Conservation (phyloP, 1,140 invertebrate species). For the Cepaea nemoralis region DNA sequence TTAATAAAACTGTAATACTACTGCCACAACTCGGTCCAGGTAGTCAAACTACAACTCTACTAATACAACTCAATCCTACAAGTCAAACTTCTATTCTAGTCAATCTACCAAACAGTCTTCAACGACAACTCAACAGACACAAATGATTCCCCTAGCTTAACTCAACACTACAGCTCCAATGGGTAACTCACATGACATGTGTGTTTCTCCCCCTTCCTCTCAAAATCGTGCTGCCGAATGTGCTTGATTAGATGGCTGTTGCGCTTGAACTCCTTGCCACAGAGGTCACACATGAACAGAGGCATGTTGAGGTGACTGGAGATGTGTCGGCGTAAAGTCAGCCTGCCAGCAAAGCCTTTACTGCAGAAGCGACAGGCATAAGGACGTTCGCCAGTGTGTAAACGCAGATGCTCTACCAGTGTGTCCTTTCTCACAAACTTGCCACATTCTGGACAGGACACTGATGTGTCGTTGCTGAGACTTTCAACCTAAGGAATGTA, state of each 20-base stretch:
- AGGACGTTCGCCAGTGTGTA: conserved; percentile 61
- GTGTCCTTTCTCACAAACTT: conserved; percentile 57
- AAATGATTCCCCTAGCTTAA: no score
- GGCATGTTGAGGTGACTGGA: conserved; percentile 61
- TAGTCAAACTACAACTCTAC: no score
- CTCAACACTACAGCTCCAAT: no score
- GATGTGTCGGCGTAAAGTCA: conserved; percentile 65
- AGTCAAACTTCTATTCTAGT: no score
- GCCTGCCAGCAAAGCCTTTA: conserved; percentile 54
- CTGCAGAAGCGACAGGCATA: conserved; percentile 63
- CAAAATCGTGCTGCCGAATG: conserved; percentile 55
- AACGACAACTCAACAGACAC: no score
- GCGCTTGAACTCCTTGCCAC: conserved; percentile 64
- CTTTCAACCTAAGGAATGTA: conserved; percentile 44
- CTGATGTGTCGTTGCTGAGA: conserved; percentile 43
- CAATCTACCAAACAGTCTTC: no score
- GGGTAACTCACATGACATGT: conserved; percentile 74
- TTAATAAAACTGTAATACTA: no score
- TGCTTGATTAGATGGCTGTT: conserved; percentile 56
- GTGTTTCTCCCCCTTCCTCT: conserved; percentile 57
- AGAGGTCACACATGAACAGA: conserved; percentile 58
- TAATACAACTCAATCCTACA: no score
- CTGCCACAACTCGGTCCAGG: no score
- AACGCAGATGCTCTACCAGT: conserved; percentile 63
- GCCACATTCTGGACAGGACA: conserved; percentile 65